A percentile compares a stretch with the other conserved stretches of the same genome.
These are phyloP conservation scores for Aurelia sp. DNA, from an alignment of 30 jellyfish, hydroid and myxozoan genomes.

Conservation along the genomic window DNA sequence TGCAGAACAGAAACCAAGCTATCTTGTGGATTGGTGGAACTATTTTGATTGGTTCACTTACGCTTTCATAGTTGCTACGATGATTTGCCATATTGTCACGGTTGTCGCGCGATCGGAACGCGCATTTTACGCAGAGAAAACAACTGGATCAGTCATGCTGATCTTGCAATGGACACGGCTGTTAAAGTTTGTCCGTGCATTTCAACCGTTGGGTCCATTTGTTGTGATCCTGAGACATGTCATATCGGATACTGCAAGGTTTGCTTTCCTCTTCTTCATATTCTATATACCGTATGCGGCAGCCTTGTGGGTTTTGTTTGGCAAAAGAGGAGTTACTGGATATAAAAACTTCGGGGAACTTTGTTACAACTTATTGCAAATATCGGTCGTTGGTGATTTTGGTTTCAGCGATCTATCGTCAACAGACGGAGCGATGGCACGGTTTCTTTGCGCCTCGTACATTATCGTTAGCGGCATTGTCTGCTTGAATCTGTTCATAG, in stretches of 20 bases:
- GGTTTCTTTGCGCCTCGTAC: slow-evolving; percentile 85
- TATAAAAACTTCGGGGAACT: slow-evolving; percentile 76
- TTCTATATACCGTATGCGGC: slow-evolving; percentile 96
- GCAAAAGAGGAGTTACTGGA: slow-evolving; percentile 73
- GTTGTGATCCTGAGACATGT: slow-evolving; percentile 93
- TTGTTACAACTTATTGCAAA: slow-evolving; percentile 79
- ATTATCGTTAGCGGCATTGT: slow-evolving; percentile 89
- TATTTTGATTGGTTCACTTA: slow-evolving; percentile 86
- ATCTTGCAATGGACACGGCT: slow-evolving; percentile 89
- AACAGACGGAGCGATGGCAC: slow-evolving; percentile 76
- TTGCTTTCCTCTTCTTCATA: slow-evolving; percentile 68
- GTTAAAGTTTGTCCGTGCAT: slow-evolving; percentile 94
- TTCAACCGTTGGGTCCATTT: slow-evolving; percentile 90
- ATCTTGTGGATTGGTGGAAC: slow-evolving; percentile 94
- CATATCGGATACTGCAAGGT: slow-evolving; percentile 74
- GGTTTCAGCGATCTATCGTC: slow-evolving; percentile 66
- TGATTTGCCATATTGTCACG: slow-evolving; percentile 64
- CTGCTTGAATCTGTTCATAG: slow-evolving; percentile 92
- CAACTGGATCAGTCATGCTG: slow-evolving; percentile 79
- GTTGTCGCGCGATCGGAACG: slow-evolving; percentile 29
- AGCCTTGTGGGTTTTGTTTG: slow-evolving; percentile 93
- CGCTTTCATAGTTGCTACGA: slow-evolving; percentile 54
- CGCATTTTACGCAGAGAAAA: slow-evolving; percentile 64
- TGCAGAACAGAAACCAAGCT: slow-evolving; percentile 58
- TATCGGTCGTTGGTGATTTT: slow-evolving; percentile 88